phyloP scores from a whole-genome alignment of 2,113 vertebrate genomes.

The Glaucomys volans region DNA sequence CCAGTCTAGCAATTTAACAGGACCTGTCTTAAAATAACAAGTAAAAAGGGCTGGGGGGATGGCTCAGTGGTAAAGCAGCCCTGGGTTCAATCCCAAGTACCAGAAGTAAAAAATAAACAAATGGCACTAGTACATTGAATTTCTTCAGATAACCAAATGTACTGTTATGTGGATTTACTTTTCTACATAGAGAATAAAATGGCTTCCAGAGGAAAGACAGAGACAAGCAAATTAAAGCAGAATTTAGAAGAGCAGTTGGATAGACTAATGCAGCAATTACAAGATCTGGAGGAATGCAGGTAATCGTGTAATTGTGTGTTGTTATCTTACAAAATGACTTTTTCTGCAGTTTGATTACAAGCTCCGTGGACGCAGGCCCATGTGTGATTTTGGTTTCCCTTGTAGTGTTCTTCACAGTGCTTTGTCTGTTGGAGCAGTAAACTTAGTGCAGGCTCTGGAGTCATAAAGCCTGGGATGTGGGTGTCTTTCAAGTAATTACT shows the following conservation, averaged over 20 bases:
- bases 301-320: constrained; percentile 74
- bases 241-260: constrained; percentile 99
- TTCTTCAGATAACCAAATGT: constrained; percentile 1
- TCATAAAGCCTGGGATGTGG: background rate
- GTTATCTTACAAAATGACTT: background rate
- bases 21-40: too few species aligned
- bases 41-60: too few species aligned
- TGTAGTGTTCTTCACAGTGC: background rate
- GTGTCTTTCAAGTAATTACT: constrained; percentile 21
- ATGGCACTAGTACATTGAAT: background rate
- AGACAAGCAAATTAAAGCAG: constrained; percentile 96
- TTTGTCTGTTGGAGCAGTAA: constrained; percentile 35
- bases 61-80: too few species aligned
- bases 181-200: constrained; percentile 85
- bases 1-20: too few species aligned
- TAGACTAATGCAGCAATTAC: constrained; percentile 97
- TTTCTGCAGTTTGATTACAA: background rate
- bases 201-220: constrained; percentile 97
- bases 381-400: background rate
- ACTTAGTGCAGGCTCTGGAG: background rate
- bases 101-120: background rate
- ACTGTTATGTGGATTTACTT: background rate
- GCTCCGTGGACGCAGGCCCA: background rate
- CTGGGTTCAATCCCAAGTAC: too few species aligned
- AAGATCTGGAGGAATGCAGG: constrained; percentile 99